Base-by-base conservation (phyloP, 2,113 vertebrate species). In the Neomonachus schauinslandi region DNA sequence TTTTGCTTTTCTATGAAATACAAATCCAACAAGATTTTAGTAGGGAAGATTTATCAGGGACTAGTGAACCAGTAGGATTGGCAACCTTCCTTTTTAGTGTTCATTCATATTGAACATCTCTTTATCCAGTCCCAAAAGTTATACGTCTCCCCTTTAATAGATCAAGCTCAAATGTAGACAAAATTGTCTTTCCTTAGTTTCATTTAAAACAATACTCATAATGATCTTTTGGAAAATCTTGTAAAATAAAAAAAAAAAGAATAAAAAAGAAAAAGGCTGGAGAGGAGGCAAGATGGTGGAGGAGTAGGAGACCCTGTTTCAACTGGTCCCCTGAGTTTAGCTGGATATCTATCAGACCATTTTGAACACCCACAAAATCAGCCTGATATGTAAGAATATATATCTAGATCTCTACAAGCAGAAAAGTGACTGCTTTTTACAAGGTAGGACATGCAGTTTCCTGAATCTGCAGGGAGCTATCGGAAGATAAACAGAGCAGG, bases 1-100 rank as follows among this genome's bases (percentile, higher is more conserved):
- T 51, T 77, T 51, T 59, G 28, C 24, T 61, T 28, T 76, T 51
- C 21, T 76, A 26, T 28, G 59, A 59, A 72, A 39, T 49, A 28
- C 1, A 57, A 71, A n/a, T 26, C 18, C 13, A 13, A 69, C 12
- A 39, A 39, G 10, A 53, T 3, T 67, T 93, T 55, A 36, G 13
- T 24, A 55, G 49, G 46, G 2, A 42, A 49, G 10, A n/a, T 65
- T 85, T n/a, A 95, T 28, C 21, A 57, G 19, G 5, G 2, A 22
- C 9, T 3, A 71, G 11, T 18, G 16, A 81, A 21, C 12, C 9
- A 4, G 5, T 7, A 42, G 26, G 18, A 18, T 36, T 28, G 36
- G 5, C 1, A 39, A 2, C 46, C 8, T 76, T n/a, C 1, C 19
- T 4, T 42, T 67, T 9, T n/a, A 22, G 4, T 57, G 3, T 14